phyloP scores from a whole-genome alignment of 2,888 invertebrate species.

The Sinhomidia bicolor region DNA sequence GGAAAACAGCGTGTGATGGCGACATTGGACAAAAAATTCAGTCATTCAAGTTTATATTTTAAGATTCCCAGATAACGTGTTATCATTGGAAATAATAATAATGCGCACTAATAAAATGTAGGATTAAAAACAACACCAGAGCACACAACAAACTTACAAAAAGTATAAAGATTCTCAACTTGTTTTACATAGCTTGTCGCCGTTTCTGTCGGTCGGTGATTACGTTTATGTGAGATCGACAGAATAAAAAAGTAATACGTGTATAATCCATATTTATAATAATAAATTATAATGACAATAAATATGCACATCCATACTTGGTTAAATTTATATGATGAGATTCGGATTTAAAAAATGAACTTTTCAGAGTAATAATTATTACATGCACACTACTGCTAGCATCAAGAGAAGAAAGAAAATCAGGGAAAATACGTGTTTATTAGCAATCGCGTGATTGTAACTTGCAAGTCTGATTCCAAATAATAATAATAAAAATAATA shows the following conservation, averaged over 20 bases:
- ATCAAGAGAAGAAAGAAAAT: neutral
- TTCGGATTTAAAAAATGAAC: neutral
- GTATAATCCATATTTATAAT: neutral
- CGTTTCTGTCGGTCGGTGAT: neutral
- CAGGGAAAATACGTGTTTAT: constrained; percentile 13
- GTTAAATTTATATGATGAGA: neutral
- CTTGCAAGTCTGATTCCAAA: neutral
- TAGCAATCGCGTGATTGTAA: neutral
- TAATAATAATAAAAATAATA: neutral
- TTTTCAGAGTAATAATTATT: constrained; percentile 46
- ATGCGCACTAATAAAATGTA: neutral
- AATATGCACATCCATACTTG: constrained; percentile 8
- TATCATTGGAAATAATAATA: constrained; percentile 30
- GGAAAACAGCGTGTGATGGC: constrained; percentile 70
- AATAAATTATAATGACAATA: neutral
- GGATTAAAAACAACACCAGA: neutral
- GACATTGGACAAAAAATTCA: constrained; percentile 54
- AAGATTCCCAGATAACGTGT: constrained; percentile 47
- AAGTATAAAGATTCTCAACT: neutral
- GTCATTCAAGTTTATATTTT: constrained; percentile 16
- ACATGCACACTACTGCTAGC: too few relatives aligned
- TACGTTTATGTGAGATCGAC: neutral
- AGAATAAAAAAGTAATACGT: neutral
- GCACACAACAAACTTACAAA: neutral
- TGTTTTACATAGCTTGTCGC: neutral